phyloP scores from a whole-genome alignment of 2,888 invertebrate species.

The Polyommatus iphigenia region DNA sequence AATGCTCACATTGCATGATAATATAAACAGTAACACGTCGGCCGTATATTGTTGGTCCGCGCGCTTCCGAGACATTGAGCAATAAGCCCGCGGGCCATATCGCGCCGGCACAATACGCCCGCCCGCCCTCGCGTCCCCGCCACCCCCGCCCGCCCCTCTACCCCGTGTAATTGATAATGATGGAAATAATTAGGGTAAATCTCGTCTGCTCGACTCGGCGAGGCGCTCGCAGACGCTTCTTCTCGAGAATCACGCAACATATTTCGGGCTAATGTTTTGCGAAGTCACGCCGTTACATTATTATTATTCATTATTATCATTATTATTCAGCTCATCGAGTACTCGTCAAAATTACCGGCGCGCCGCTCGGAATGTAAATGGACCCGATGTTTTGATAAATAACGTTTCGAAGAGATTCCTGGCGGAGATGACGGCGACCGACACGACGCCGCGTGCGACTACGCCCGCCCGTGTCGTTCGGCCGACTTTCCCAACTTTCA shows the following conservation, averaged over 20 bases:
- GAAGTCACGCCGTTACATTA: conserved; percentile 10
- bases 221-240: not conserved
- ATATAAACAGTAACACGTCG: not conserved
- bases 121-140: not conserved
- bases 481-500: conserved; percentile 9
- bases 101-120: conserved; percentile 2
- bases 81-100: conserved; percentile 22
- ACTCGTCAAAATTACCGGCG: not conserved
- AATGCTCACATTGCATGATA: conserved; percentile 2
- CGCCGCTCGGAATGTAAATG: not conserved
- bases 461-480: not conserved
- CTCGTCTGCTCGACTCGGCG: not conserved
- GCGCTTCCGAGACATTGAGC: conserved; percentile 23
- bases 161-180: conserved; percentile 4
- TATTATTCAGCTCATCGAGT: conserved; percentile 19
- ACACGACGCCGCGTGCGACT: not conserved
- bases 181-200: not conserved
- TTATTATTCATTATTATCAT: too few relatives aligned
- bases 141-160: not conserved
- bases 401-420: not conserved
- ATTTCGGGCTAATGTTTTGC: not conserved
- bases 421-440: not conserved
- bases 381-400: not conserved
- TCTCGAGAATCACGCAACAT: not conserved
- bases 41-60: conserved; percentile 24